phyloP scores from a whole-genome alignment of 2,113 vertebrate genomes.

The Noturus placidus region DNA sequence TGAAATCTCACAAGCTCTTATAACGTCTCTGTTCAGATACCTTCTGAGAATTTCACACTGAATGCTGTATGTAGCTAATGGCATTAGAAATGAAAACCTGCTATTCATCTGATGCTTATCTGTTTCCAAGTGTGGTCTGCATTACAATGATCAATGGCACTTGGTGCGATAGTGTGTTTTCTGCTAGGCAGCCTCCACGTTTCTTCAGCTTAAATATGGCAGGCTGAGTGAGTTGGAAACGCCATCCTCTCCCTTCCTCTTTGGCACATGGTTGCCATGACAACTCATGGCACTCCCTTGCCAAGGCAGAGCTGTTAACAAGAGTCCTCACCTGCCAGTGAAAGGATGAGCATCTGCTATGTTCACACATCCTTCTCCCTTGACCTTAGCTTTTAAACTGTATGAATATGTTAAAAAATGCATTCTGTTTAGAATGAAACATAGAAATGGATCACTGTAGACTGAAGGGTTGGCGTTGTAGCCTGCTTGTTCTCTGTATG shows the following conservation, averaged over 20 bases:
- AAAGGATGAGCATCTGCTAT: conserved; percentile 20
- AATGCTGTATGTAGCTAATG: conserved; percentile 21
- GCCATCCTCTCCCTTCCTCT: conserved; percentile 15
- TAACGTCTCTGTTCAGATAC: conserved; percentile 51
- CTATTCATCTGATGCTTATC: conserved; percentile 42
- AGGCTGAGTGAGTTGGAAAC: conserved; percentile 62
- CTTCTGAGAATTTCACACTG: conserved; percentile 28
- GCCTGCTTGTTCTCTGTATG: no score
- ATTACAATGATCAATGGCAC: conserved; percentile 35
- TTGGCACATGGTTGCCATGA: conserved; percentile 53
- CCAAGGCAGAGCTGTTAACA: conserved; percentile 35
- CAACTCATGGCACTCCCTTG: conserved; percentile 43
- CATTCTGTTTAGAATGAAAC: neutral
- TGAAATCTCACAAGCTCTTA: conserved; percentile 39
- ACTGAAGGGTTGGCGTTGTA: neutral
- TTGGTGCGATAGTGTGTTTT: conserved; percentile 30
- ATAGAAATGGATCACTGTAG: neutral
- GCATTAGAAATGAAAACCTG: conserved; percentile 7
- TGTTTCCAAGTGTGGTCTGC: conserved; percentile 19
- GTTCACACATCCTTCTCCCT: conserved; percentile 5
- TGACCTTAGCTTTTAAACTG: conserved; percentile 1
- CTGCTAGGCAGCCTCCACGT: conserved; percentile 32
- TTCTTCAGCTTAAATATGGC: conserved; percentile 62
- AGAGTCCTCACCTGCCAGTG: conserved; percentile 33
- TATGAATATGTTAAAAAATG: neutral